phyloP scores from a whole-genome alignment of 1,140 invertebrate species.

The Drosophila takahashii region DNA sequence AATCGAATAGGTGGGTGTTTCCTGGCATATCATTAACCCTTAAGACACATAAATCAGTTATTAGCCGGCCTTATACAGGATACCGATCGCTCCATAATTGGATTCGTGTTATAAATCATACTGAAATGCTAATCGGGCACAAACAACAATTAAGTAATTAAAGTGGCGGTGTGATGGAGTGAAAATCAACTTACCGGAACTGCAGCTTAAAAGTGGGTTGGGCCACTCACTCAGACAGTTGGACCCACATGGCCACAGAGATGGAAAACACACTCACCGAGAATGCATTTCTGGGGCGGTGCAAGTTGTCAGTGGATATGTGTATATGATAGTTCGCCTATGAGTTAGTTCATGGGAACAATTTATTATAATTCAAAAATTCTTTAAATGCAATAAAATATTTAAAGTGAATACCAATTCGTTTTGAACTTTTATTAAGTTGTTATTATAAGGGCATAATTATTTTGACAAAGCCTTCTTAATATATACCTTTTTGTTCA shows the following conservation, averaged over 20 bases:
- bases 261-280: conserved; percentile 28
- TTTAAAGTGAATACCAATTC: no score
- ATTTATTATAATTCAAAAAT: no score
- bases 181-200: conserved; percentile 76
- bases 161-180: conserved; percentile 57
- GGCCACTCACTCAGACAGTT: conserved; percentile 32
- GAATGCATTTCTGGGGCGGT: conserved; percentile 32
- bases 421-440: no score
- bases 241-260: conserved; percentile 16
- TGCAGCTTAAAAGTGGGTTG: conserved; percentile 78
- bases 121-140: conserved; percentile 59
- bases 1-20: conserved; percentile 11
- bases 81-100: conserved; percentile 58
- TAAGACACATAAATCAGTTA: conserved; percentile 43
- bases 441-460: no score
- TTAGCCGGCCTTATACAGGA: conserved; percentile 53
- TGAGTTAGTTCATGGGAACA: conserved; percentile 1
- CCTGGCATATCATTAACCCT: conserved; percentile 18
- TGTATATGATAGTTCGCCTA: background rate
- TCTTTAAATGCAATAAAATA: no score
- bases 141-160: conserved; percentile 78
- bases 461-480: no score
- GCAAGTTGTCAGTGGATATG: conserved; percentile 2
- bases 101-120: conserved; percentile 41
- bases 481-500: no score